A percentile compares a stretch with the other conserved stretches of the same genome.
Conservation (phyloP, 2,888 invertebrate species). For the Calameuta pallipes region DNA sequence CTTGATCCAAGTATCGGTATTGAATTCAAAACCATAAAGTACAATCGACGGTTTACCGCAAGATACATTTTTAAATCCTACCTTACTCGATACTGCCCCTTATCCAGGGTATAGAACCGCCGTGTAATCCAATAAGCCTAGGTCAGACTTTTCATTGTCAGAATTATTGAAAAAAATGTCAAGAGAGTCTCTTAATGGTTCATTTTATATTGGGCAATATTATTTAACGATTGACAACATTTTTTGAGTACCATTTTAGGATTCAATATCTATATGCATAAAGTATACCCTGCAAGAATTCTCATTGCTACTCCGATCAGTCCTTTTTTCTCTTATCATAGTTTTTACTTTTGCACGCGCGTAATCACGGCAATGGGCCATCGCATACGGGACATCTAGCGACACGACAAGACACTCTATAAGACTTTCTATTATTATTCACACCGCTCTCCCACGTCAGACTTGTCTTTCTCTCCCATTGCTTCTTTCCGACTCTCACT, state of each 20-base stretch:
- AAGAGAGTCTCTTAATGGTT: not conserved
- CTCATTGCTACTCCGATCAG: not conserved
- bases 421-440: constrained; percentile 40
- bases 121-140: not conserved
- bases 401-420: not conserved
- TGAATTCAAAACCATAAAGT: not conserved
- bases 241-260: not conserved
- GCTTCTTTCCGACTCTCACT: not conserved
- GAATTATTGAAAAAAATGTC: not conserved
- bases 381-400: not conserved
- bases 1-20: not conserved
- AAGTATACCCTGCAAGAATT: not conserved
- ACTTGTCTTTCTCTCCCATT: constrained; percentile 10
- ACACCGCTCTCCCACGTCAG: constrained; percentile 27
- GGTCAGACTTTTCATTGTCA: not conserved
- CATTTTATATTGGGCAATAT: not conserved
- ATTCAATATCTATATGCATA: not conserved
- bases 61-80: not conserved
- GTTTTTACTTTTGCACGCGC: not conserved
- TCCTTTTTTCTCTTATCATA: not conserved
- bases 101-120: not conserved
- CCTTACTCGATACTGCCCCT: not conserved
- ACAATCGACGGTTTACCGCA: not conserved
- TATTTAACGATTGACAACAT: not conserved
- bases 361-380: not conserved